Base-by-base conservation (phyloP, 1,140 invertebrate genomes). In the Bombus fervidus region DNA sequence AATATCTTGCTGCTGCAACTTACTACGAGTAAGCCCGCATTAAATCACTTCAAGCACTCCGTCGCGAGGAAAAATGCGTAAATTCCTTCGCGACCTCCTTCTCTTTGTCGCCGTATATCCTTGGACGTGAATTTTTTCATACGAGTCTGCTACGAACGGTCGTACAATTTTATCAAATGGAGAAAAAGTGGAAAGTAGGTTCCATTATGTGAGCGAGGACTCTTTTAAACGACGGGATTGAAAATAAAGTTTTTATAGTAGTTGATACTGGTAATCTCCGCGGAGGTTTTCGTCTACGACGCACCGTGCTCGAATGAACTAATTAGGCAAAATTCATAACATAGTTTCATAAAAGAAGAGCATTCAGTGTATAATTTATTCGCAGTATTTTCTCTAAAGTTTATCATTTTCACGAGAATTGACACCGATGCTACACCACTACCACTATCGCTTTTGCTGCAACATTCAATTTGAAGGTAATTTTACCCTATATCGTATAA, bases 171-270 rank as follows among this genome's bases (percentile, higher is more conserved):
- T 78, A 78, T 66, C 31, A 78, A 43, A 66, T 39, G 22, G 6
- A 59, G 10, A 28, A 12, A 59, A 37, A 28, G 39, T 3, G 25
- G 71, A 13, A 41, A 15, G 12, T 41, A 37, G 25, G 10, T 31
- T 28, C 31, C 13, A 34, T 31, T 64, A 25, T 43, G 34, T 28
- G n/a, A 47, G 43, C 59, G n/a, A 28, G 41, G 15, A 3, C 41
- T 31, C 12, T 10, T n/a, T 6, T 13, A 9, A n/a, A n/a, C 6
- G 28, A 15, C 5, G 4, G 10, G 25, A 12, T 18, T 39, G 74
- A 39, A 39, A 76, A 76, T 76, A 25, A 76, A 76, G 53, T n/a
- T 76, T 76, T 28, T 76, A 28, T 28, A 18, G 53, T 22, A 22
- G 2, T 22, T 25, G 66, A 68, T 2, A 37, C 31, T 4, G 62